phyloP scores from a whole-genome alignment of 2,888 invertebrate species.

The Scelioninae gen. 1 region DNA sequence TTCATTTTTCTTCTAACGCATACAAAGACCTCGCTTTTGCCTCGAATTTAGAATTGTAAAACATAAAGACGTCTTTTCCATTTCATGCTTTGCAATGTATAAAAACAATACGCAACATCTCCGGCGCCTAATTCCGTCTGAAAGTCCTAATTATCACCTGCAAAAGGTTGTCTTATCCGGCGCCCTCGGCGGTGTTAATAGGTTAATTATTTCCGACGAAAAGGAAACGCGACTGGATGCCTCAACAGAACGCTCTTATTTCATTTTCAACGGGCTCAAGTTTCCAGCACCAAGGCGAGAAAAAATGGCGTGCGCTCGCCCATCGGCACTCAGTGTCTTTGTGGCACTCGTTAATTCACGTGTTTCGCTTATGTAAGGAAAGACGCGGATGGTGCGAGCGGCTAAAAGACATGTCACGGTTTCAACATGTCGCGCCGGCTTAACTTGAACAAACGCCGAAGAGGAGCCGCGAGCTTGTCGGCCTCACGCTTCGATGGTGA shows the following conservation, averaged over 20 bases:
- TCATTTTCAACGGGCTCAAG: constrained; percentile 49
- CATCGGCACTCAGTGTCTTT: constrained; percentile 70
- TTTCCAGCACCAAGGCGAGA: constrained; percentile 57
- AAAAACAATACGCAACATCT: too few relatives aligned
- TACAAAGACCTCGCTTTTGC: too few relatives aligned
- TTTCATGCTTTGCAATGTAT: too few relatives aligned
- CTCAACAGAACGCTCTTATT: constrained; percentile 31
- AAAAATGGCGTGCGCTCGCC: constrained; percentile 65
- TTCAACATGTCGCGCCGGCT: constrained; percentile 83
- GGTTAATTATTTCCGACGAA: constrained; percentile 56
- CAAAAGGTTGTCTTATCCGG: constrained; percentile 36
- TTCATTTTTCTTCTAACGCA: too few relatives aligned
- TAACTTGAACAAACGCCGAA: constrained; percentile 79
- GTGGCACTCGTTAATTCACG: constrained; percentile 71
- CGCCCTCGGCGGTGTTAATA: constrained; percentile 47
- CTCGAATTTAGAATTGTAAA: too few relatives aligned
- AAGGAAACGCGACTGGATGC: constrained; percentile 38
- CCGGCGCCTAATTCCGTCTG: too few relatives aligned
- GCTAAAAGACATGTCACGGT: constrained; percentile 80
- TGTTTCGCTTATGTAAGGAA: constrained; percentile 69
- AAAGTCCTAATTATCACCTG: constrained; percentile 51
- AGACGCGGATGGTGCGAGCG: constrained; percentile 71
- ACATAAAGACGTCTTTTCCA: too few relatives aligned
- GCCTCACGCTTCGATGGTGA: constrained; percentile 82
- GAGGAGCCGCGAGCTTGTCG: constrained; percentile 82